Base-by-base conservation (phyloP, 2,888 invertebrate genomes). In the Noctua fimbriata region DNA sequence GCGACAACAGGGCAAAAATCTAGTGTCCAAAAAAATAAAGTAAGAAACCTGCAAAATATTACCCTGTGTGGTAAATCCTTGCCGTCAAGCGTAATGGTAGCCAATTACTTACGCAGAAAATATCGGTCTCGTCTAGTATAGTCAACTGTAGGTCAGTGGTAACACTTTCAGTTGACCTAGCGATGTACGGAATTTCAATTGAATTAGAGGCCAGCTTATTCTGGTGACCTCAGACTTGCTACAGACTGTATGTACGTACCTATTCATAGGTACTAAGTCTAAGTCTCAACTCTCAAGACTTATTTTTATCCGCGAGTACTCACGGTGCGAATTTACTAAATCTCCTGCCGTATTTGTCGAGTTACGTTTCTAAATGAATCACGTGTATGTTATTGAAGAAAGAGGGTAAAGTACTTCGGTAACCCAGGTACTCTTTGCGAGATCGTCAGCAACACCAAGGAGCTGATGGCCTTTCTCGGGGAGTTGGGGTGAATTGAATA, bases 21-120 rank as follows among this genome's bases (percentile, higher is more conserved):
- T 36, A 36, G 28, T 16, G 6, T 32, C 63, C 18, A 18, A 63
- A 32, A 60, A 44, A 44, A 78, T n/a, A 83, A 52, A 44, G 69
- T 49, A 44, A 28, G 21, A 41, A 28, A 47, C 69, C 44, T 63
- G 21, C 2, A 63, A 84, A 52, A 67, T 66, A 72, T 69, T 10
- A 66, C 52, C 44, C 44, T 7, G 52, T 2, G 12, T 44, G 21
- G 69, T 66, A 66, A 84, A 79, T 79, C 71, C 21, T 63, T 65
- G 10, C 73, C 58, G 36, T 41, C 69, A 7, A 24, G 41, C 36
- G 5, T 84, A 79, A 82, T 55, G 66, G 41, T 32, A 21, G 21
- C 49, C 75, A 74, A 74, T 80, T 80, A 85, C 81, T 83, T 81
- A 85, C 81, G 41, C 52, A n/a, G 28, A 69, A 28, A 49, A 74